Percentiles rank a stretch among this genome's conserved stretches.
Conservation (phyloP, 2,888 invertebrate genomes). For the Hypena proboscidalis region DNA sequence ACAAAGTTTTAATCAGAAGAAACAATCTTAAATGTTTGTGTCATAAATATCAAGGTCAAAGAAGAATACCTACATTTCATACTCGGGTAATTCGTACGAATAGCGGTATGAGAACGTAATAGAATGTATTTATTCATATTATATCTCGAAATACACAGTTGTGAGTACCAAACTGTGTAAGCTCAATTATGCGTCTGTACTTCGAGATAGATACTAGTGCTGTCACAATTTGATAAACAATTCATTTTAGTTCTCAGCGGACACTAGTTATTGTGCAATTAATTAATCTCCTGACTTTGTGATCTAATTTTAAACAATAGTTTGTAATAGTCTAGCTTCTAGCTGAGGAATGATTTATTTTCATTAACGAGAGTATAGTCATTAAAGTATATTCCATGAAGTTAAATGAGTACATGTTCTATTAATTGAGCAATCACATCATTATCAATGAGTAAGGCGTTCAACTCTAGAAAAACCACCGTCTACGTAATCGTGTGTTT, state of each 20-base stretch:
- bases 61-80: constrained; percentile 58
- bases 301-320: constrained; percentile 30
- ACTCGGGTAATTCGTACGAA: constrained; percentile 51
- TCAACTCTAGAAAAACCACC: constrained; percentile 81
- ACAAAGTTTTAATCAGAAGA: constrained; percentile 49
- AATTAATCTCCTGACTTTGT: constrained; percentile 37
- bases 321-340: constrained; percentile 6
- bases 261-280: constrained; percentile 28
- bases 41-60: constrained; percentile 70
- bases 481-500: constrained; percentile 67
- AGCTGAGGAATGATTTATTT: constrained; percentile 34
- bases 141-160: constrained; percentile 46
- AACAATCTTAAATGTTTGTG: constrained; percentile 59
- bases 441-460: constrained; percentile 62
- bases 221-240: constrained; percentile 42
- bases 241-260: constrained; percentile 32
- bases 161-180: constrained; percentile 34
- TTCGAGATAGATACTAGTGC: constrained; percentile 37
- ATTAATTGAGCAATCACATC: constrained; percentile 61
- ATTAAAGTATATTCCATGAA: constrained; percentile 56
- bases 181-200: constrained; percentile 43
- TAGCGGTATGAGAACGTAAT: constrained; percentile 48
- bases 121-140: constrained; percentile 50
- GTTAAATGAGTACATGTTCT: constrained; percentile 59
- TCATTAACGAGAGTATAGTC: constrained; percentile 30